Base-by-base conservation (phyloP, 2,888 invertebrate species). In the Oligia latruncula region DNA sequence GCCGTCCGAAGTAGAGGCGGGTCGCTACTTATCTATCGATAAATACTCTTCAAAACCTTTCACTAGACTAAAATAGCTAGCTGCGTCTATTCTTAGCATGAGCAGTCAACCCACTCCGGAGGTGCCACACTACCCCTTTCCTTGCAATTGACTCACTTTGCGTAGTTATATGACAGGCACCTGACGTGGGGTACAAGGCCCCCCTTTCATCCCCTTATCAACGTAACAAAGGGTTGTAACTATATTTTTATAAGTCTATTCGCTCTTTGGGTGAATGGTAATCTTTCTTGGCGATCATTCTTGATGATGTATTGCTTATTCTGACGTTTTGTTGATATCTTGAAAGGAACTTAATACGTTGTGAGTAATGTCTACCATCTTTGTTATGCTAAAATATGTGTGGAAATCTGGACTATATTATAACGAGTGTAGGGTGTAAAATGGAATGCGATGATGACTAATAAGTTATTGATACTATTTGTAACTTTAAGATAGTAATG, bases 161-260 rank as follows among this genome's bases (percentile, higher is more conserved):
- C 76, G 64, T 81, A 71, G 40, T 13, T 29, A 62, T 68, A 75
- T 77, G 86, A 85, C 85, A 79, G 75, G 64, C 62, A 29, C 68
- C 78, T 72, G 85, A 82, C 46, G 52, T 15, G 35, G 86, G 74
- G 46, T n/a, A 23, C 29, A 65, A 15, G 20, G 46, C 4, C 46
- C 49, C 29, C 60, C 46, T 74, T 85, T 85, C 55, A 79, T 77
- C 35, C 76, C 79, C 70, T 71, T 79, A 74, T 85, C 85, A 85
- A 75, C 70, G 58, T 77, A 70, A 85, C 67, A 85, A 82, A 75
- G 77, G 67, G 29, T 65, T 73, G 43, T 73, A 62, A 77, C 77
- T 82, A 70, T 67, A 73, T 85, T 82, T 72, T 75, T 86, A 76
- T 75, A 75, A 77, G 74, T 35, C 46, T 60, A 67, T 15, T 62